A percentile compares a stretch with the other conserved stretches of the same genome.
Evolutionary conservation across 1,140 invertebrate genomes (phyloP).

Genomic region (Temnothorax longispinosus): DNA sequence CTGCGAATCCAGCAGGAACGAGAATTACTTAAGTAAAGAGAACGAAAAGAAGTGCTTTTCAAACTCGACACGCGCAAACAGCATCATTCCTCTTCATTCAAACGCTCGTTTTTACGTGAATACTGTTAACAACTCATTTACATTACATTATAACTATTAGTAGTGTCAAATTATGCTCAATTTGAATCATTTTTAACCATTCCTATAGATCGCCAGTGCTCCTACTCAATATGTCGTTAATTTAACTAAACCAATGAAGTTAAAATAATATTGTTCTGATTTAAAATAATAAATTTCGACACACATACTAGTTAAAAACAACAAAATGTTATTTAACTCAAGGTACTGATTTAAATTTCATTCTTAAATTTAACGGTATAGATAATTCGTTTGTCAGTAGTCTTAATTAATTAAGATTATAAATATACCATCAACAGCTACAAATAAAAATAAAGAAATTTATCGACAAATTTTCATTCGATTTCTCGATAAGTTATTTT

Average conservation of each 20-base stretch:
- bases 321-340: no score
- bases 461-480: background rate
- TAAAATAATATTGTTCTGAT: no score
- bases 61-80: conserved; percentile 3
- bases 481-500: background rate
- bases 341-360: no score
- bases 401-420: background rate
- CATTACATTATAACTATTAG: background rate
- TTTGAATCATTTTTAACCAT: no score
- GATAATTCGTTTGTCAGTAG: background rate
- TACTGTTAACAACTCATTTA: background rate
- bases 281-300: no score
- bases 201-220: no score
- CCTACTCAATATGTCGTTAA: no score
- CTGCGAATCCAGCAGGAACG: conserved; percentile 9
- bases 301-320: no score
- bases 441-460: background rate
- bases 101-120: background rate
- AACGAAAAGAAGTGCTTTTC: conserved; percentile 17
- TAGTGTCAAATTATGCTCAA: no score
- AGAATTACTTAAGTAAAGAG: background rate
- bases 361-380: no score
- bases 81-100: background rate
- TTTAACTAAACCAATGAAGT: no score
- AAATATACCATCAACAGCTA: background rate